Conservation (phyloP, 2,797 vertebrate species). For the Sus cebifrons region DNA sequence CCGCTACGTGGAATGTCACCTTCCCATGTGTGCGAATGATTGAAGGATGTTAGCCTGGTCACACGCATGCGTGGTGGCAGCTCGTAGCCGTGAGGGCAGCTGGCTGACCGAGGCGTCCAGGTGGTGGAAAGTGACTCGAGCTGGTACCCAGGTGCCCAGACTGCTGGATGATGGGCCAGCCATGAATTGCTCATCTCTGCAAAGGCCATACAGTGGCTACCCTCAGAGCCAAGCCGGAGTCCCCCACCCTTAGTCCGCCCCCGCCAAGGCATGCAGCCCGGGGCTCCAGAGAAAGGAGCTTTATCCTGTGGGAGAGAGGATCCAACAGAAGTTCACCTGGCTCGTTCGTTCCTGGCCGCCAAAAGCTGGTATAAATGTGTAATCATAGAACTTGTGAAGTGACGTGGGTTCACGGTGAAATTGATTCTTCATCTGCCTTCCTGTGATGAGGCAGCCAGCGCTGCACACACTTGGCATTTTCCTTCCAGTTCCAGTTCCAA, state of each 20-base stretch:
- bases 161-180: not conserved
- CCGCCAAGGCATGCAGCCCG: not conserved
- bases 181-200: not conserved
- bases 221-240: not conserved
- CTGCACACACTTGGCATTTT: not conserved
- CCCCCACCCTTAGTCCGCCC: not conserved
- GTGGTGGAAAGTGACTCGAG: not conserved
- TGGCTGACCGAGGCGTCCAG: not conserved
- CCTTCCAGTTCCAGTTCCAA: constrained; percentile 36
- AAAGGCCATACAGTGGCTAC: not conserved
- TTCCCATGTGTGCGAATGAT: constrained; percentile 1
- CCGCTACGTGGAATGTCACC: not conserved
- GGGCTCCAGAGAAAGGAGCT: not conserved
- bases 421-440: constrained; percentile 48
- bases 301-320: constrained; percentile 29
- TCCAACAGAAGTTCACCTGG: constrained; percentile 61
- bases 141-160: not conserved
- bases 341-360: constrained; percentile 66
- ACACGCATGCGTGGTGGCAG: not conserved
- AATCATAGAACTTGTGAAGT: constrained; percentile 67
- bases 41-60: not conserved
- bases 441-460: constrained; percentile 29
- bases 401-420: constrained; percentile 62
- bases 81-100: not conserved
- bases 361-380: constrained; percentile 54